Conservation (phyloP, 2,113 vertebrate species). For the Ailurus styani region DNA sequence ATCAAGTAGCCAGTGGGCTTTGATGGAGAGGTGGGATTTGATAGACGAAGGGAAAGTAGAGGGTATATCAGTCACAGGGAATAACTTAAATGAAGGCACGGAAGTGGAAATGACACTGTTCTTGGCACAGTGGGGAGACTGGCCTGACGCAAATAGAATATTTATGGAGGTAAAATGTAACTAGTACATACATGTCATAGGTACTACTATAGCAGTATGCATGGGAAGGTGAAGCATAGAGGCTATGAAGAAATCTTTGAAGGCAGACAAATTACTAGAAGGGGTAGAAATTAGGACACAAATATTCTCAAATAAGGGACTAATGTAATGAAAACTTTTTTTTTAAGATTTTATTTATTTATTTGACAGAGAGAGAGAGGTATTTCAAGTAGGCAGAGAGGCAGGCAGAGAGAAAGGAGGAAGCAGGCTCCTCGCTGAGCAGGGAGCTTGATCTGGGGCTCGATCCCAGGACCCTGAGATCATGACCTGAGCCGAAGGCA, state of each 20-base stretch:
- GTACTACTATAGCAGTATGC: background rate
- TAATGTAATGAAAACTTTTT: background rate
- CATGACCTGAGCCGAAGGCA: too few relatives aligned
- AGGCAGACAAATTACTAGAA: background rate
- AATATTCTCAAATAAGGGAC: background rate
- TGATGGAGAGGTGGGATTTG: background rate
- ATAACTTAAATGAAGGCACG: background rate
- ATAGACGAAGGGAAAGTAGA: background rate
- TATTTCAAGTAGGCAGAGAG: too few relatives aligned
- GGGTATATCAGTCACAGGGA: background rate
- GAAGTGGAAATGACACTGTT: background rate
- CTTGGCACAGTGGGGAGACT: background rate
- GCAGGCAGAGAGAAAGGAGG: too few relatives aligned
- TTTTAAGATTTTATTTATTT: too few relatives aligned
- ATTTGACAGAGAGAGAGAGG: too few relatives aligned
- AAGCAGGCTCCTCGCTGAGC: too few relatives aligned
- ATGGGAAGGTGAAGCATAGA: background rate
- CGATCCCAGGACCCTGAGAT: too few relatives aligned
- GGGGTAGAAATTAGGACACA: background rate
- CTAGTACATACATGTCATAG: background rate
- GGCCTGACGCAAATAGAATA: background rate
- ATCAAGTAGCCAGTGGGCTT: background rate
- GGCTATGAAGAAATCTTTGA: slow-evolving; percentile 2
- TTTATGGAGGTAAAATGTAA: background rate
- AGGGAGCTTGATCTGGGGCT: too few relatives aligned